These are phyloP conservation scores for Unio pictorum DNA, from an alignment of 2,888 invertebrate species.

Conservation along the genomic window DNA sequence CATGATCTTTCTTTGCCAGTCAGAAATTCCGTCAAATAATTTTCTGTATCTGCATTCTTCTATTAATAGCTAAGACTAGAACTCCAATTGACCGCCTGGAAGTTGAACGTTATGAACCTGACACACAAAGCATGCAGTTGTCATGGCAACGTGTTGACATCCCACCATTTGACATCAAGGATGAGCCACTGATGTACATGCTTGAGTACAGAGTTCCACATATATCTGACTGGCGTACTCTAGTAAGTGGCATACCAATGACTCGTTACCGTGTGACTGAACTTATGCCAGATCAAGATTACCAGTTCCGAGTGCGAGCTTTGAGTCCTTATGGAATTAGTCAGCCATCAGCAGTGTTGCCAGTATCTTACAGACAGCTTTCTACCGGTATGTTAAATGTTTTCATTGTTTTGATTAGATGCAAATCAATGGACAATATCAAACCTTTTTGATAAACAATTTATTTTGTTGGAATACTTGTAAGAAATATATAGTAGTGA, in stretches of 20 bases:
- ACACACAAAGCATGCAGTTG: constrained; percentile 52
- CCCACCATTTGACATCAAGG: constrained; percentile 51
- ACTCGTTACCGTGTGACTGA: constrained; percentile 57
- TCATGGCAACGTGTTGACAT: constrained; percentile 58
- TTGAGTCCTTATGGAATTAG: constrained; percentile 97
- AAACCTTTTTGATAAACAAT: too few species aligned
- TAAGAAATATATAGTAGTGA: too few species aligned
- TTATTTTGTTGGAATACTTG: too few species aligned
- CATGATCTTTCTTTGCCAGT: background rate
- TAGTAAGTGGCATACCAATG: constrained; percentile 59
- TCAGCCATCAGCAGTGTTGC: constrained; percentile 86
- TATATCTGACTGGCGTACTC: constrained; percentile 62
- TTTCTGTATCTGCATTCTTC: background rate
- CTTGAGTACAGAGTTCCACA: constrained; percentile 55
- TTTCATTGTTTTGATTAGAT: background rate
- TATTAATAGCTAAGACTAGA: constrained; percentile 42
- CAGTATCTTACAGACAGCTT: constrained; percentile 41
- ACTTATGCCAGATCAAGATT: constrained; percentile 78
- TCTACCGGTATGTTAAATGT: constrained; percentile 3
- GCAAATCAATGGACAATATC: too few species aligned
- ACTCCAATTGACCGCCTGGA: constrained; percentile 55
- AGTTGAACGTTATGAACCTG: constrained; percentile 55
- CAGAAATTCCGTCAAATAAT: background rate
- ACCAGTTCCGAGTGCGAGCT: constrained; percentile 94
- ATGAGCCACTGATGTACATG: constrained; percentile 61